Evolutionary conservation across 2,113 vertebrate genomes (phyloP).

Genomic region (Ctenodactylus gundi): DNA sequence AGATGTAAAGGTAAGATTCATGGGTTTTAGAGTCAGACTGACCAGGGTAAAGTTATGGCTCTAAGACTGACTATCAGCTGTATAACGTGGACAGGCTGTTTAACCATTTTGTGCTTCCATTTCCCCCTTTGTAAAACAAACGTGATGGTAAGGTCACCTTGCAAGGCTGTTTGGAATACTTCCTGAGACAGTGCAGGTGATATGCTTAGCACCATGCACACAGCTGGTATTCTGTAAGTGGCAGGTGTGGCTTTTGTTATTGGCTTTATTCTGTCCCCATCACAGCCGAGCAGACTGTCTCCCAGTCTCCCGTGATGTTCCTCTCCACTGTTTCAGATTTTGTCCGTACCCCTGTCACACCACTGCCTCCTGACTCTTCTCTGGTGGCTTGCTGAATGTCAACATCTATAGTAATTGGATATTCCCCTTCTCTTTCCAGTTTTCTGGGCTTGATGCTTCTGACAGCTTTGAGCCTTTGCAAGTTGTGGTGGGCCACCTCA

Average conservation of each 20-base stretch:
- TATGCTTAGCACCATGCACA: rapidly evolving
- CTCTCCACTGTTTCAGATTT: neutral
- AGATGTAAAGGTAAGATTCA: neutral
- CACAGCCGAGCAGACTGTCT: neutral
- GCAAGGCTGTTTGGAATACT: rapidly evolving
- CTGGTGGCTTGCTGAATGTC: neutral
- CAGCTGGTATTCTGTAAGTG: neutral
- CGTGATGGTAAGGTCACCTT: neutral
- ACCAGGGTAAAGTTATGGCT: neutral
- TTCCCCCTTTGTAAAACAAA: neutral
- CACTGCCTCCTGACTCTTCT: neutral
- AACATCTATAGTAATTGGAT: neutral
- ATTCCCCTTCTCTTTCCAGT: neutral
- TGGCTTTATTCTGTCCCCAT: neutral
- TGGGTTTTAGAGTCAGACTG: neutral
- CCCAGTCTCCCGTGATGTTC: neutral
- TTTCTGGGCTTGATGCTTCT: neutral
- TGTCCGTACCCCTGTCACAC: neutral
- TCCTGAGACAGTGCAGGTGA: rapidly evolving
- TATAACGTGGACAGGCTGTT: neutral
- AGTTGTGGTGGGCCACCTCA: neutral
- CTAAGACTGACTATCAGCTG: neutral
- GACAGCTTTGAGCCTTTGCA: conserved; percentile 8
- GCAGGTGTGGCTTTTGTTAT: neutral
- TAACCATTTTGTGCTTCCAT: neutral